Evolutionary conservation across 2,113 vertebrate genomes (phyloP), one percentile per base, ranked within the genome.

Genomic region (Sitta europaea): DNA sequence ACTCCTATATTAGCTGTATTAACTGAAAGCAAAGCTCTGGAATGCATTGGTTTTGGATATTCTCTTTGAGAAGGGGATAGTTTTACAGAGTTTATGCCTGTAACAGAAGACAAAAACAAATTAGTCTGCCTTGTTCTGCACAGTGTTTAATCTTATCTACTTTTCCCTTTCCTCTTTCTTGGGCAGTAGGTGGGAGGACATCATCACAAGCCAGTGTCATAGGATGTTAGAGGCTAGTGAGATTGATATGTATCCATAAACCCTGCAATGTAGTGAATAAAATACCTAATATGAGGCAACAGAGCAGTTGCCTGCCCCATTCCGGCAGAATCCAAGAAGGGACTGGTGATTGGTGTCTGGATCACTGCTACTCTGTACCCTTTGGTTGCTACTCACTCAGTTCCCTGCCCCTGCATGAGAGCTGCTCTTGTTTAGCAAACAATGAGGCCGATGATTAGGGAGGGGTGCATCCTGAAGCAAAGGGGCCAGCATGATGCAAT

Each of bases 311-410:
- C 5, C 16, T 51, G 77, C 13, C 43, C 23, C 12, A 42, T 68
- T 40, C 2, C 0, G 0, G 22, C 9, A 66, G 14, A 58, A 38
- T 29, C 57, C 18, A 36, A 25, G 9, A 38, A 18, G 27, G 7
- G 3, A 8, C 9, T 43, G 19, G 31, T 19, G 25, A 71, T n/a
- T 38, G 29, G 9, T n/a, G 12, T 14, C 58, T 79, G 62, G 57
- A 48, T 42, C 38, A 16, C 11, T 73, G 43, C 50, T 75, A 35
- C 36, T 13, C 35, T 63, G 12, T 16, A 18, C 9, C 22, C 27
- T 45, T 48, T 33, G 19, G 31, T 53, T 10, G 3, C 31, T 15
- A 23, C 40, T 36, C n/a, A 27, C n/a, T 53, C 43, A n/a, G 12
- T 29, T 43, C 88, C 20, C 54, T 36, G 38, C 9, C 35, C 35